Evolutionary conservation across 2,888 invertebrate genomes (phyloP), one percentile per base, ranked within the genome.

Genomic region (Thelaira solivaga): DNA sequence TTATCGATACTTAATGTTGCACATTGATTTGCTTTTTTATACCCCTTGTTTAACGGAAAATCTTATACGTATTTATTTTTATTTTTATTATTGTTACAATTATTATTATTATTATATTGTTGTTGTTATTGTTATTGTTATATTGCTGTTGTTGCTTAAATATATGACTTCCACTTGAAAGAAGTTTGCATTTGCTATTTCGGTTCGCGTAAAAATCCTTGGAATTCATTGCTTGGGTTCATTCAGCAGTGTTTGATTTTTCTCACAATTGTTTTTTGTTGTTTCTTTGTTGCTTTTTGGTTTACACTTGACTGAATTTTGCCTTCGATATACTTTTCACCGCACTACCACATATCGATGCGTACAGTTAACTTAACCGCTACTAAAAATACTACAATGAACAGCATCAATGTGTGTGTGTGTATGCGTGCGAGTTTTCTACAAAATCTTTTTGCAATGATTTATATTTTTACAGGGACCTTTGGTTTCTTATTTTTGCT

Each of bases 141-240:
- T 41, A 65, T 65, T 71, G 41, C 64, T 77, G 59, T 65, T 71
- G 41, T 68, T 77, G 59, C 59, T 78, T 65, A 74, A 65, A 71
- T 69, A 53, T 65, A 74, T 74, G 68, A 71, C 71, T 69, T 78
- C 69, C 78, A 55, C 74, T 65, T 71, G 74, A 71, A 69, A 61
- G 57, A 59, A 74, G 39, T 65, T 78, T 61, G 34, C 61, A 71
- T 65, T 78, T 71, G 64, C 62, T 74, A 47, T 74, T 78, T 43
- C 55, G 61, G n/a, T 67, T 65, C 61, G 78, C 61, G 61, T 55
- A 61, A 16, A 71, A 68, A 71, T 61, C 69, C 74, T 59, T 65
- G 65, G 41, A 5, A 59, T 59, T 61, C 45, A 11, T 61, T 51
- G 34, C 65, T 67, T 67, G 43, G 51, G 31, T 73, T 47, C 36